Evolutionary conservation across 2,888 invertebrate species (phyloP).

Genomic region (Eumerus sabulonum): DNA sequence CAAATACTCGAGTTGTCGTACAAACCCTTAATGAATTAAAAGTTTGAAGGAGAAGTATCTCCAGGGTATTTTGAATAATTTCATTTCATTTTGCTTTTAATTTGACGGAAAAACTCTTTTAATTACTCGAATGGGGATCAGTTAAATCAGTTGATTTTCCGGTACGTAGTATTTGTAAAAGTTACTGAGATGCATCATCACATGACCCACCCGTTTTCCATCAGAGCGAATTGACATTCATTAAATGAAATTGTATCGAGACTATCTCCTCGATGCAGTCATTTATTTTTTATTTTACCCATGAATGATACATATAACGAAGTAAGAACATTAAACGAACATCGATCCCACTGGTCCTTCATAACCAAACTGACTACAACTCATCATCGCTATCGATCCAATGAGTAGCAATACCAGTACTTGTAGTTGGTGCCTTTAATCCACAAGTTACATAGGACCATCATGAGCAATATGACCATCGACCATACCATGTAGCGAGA

Average conservation of each 20-base stretch:
- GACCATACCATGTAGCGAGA: too few species aligned
- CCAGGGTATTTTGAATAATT: too few species aligned
- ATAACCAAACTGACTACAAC: constrained; percentile 14
- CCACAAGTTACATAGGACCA: constrained; percentile 16
- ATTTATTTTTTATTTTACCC: too few species aligned
- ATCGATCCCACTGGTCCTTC: background rate
- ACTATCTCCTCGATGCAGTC: too few species aligned
- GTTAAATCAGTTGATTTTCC: too few species aligned
- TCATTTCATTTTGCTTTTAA: background rate
- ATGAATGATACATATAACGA: background rate
- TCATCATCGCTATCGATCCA: constrained; percentile 30
- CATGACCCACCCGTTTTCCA: background rate
- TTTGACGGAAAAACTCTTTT: constrained; percentile 24
- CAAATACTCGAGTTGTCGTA: constrained; percentile 9
- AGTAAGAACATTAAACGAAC: background rate
- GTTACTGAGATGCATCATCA: constrained; percentile 5
- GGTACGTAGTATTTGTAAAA: constrained; percentile 2
- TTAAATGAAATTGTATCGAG: constrained; percentile 4
- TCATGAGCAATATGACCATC: too few species aligned
- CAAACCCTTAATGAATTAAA: background rate
- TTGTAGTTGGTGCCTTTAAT: constrained; percentile 28
- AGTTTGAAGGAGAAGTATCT: too few species aligned
- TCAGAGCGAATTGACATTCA: constrained; percentile 7
- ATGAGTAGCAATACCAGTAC: background rate
- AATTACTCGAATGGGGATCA: constrained; percentile 29